Evolutionary conservation across 2,113 vertebrate genomes (phyloP).

Genomic region (Piaya cayana): DNA sequence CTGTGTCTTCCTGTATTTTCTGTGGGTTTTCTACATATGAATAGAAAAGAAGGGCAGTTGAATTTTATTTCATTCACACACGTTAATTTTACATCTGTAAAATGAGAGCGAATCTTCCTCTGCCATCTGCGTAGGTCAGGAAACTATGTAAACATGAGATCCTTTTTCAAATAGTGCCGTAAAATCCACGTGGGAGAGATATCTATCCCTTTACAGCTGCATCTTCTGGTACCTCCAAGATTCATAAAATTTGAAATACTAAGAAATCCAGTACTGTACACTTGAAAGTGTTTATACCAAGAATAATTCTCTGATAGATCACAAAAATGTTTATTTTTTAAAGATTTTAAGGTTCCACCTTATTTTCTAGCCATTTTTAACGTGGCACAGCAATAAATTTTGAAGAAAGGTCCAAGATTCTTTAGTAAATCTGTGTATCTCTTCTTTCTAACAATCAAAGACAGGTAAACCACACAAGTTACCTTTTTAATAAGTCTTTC

Average conservation of each 20-base stretch:
- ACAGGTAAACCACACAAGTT: not conserved
- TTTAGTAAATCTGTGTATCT: not conserved
- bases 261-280: not conserved
- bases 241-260: not conserved
- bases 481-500: not conserved
- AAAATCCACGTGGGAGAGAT: not conserved
- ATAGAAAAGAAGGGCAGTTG: not conserved
- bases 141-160: not conserved
- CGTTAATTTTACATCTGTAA: not conserved
- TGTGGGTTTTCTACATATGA: not conserved
- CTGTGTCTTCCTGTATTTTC: not conserved
- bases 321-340: not conserved
- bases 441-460: not conserved
- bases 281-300: not conserved
- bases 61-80: not conserved
- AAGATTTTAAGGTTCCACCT: not conserved
- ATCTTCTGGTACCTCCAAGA: not conserved
- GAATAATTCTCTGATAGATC: not conserved
- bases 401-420: not conserved
- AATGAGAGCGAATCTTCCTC: not conserved
- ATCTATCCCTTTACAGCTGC: not conserved
- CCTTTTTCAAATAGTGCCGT: slow-evolving; percentile 3
- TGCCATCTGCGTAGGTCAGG: slow-evolving; percentile 6
- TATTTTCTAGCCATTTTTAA: not conserved
- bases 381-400: not conserved